These are phyloP conservation scores for Papilio helenus DNA, from an alignment of 1,140 invertebrate genomes.

Conservation along the genomic window DNA sequence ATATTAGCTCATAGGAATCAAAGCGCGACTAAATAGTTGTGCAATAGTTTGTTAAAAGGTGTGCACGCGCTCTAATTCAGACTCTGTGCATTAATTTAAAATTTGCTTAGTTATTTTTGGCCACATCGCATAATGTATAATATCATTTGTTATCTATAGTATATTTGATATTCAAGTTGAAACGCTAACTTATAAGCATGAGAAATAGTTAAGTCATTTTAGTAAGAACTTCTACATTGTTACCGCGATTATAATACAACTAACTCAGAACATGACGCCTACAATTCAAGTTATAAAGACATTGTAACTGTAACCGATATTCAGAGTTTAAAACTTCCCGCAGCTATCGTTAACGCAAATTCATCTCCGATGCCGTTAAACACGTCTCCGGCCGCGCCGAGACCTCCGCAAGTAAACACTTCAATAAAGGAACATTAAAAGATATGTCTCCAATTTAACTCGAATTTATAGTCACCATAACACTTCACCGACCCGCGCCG, in stretches of 20 bases:
- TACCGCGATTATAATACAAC: not conserved
- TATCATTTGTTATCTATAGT: no score
- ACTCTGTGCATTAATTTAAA: no score
- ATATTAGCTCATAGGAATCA: no score
- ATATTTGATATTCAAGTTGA: not conserved
- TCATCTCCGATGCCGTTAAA: constrained; percentile 47
- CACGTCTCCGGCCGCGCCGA: constrained; percentile 44
- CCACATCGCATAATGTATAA: no score
- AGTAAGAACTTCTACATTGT: not conserved
- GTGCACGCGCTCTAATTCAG: no score
- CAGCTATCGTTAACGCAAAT: constrained; percentile 44
- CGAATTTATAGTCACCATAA: constrained; percentile 74
- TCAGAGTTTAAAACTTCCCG: constrained; percentile 25
- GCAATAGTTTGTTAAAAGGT: no score
- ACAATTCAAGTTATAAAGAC: constrained; percentile 13
- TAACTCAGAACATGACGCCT: not conserved
- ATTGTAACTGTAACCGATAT: constrained; percentile 11
- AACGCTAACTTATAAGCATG: not conserved
- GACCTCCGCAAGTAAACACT: constrained; percentile 66
- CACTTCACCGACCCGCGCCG: constrained; percentile 38
- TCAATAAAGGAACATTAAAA: constrained; percentile 77
- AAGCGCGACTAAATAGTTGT: no score
- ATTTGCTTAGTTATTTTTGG: no score
- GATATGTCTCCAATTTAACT: constrained; percentile 77
- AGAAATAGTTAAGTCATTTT: not conserved